Percentiles rank a stretch among this genome's conserved stretches.
Conservation (phyloP, 1,140 invertebrate species). For the Rhyacophila brunnea region DNA sequence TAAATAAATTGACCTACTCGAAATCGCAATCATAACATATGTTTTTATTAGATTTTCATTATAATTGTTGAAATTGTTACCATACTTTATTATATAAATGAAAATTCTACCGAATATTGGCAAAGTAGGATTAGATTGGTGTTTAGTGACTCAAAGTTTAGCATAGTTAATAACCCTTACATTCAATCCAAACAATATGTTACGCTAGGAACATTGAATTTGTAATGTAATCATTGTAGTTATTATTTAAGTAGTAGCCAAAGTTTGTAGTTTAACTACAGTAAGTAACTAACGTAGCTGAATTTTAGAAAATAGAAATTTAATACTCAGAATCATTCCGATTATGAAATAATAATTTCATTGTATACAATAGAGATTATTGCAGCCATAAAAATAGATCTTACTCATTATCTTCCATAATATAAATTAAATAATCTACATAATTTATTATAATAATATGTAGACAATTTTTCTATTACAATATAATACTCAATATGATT, state of each 20-base stretch:
- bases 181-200: constrained; percentile 8
- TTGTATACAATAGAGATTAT: constrained; percentile 1
- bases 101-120: constrained; percentile 7
- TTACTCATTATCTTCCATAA: not conserved
- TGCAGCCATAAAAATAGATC: not conserved
- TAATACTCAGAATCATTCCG: constrained; percentile 17
- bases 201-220: not conserved
- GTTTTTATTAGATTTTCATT: too few relatives aligned
- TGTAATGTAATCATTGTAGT: constrained; percentile 9
- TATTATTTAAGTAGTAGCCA: constrained; percentile 8
- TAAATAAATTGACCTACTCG: too few relatives aligned
- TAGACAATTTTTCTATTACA: too few relatives aligned
- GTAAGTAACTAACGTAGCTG: constrained; percentile 19
- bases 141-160: constrained; percentile 19
- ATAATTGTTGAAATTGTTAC: too few relatives aligned
- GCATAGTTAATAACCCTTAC: constrained; percentile 6
- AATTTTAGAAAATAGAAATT: constrained; percentile 22
- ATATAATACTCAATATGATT: too few relatives aligned
- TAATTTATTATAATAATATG: too few relatives aligned
- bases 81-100: too few relatives aligned
- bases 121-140: constrained; percentile 19
- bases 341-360: not conserved
- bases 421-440: not conserved
- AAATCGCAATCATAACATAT: too few relatives aligned
- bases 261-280: constrained; percentile 21